Evolutionary conservation across 1,140 invertebrate species (phyloP).

Genomic region (Nasonia longicornis): DNA sequence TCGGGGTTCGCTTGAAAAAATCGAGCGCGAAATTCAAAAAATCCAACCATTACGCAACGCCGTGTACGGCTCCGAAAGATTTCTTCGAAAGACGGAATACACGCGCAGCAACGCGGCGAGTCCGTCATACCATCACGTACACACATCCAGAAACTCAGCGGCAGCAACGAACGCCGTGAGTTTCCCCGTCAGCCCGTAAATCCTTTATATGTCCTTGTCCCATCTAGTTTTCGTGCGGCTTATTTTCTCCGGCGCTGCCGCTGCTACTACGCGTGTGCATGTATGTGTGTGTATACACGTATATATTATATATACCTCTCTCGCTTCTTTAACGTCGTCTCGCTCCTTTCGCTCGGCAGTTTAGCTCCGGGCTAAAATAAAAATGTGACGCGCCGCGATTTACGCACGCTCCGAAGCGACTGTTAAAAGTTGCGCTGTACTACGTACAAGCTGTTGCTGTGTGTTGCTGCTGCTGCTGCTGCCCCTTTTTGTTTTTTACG

Average conservation of each 20-base stretch:
- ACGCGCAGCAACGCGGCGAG: no score
- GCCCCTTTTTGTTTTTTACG: constrained; percentile 26
- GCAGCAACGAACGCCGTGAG: neutral
- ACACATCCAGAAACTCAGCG: neutral
- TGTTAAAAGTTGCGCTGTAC: constrained; percentile 29
- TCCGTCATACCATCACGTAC: neutral
- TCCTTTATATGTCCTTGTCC: constrained; percentile 29
- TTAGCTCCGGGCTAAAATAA: constrained; percentile 59
- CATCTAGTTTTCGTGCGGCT: constrained; percentile 18
- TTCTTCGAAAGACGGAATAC: neutral
- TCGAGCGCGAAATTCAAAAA: no score
- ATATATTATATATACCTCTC: constrained; percentile 6
- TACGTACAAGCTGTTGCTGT: neutral
- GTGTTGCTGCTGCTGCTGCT: neutral
- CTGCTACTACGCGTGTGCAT: no score
- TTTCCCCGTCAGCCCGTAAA: constrained; percentile 6
- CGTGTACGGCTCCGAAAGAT: neutral
- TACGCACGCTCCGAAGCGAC: constrained; percentile 44
- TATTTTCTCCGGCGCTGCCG: constrained; percentile 15
- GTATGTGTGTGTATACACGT: neutral
- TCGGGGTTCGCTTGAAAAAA: no score
- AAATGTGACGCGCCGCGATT: constrained; percentile 53
- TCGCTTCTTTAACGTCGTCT: constrained; percentile 22
- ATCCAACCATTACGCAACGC: neutral
- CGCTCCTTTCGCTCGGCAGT: constrained; percentile 47